These are phyloP conservation scores for Calephelis virginiensis DNA, from an alignment of 1,140 invertebrate genomes.

Conservation along the genomic window DNA sequence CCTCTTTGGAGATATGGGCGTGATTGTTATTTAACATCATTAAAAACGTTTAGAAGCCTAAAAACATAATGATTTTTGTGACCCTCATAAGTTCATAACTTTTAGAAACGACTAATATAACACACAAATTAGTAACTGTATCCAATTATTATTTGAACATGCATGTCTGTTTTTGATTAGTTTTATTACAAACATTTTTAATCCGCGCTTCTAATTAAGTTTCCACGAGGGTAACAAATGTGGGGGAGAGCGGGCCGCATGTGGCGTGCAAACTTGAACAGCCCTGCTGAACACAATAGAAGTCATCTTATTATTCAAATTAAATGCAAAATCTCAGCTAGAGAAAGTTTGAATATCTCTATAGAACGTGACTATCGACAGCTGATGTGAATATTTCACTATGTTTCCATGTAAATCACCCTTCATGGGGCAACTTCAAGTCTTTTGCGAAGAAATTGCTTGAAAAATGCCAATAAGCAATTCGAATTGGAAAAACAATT, in stretches of 20 bases:
- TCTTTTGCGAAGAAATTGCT: slow-evolving; percentile 43
- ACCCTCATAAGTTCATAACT: no score
- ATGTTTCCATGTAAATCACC: slow-evolving; percentile 65
- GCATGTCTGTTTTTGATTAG: background rate
- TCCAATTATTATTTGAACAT: background rate
- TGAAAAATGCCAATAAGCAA: slow-evolving; percentile 48
- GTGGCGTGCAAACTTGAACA: slow-evolving; percentile 33
- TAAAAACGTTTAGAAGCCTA: no score
- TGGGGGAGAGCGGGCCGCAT: background rate
- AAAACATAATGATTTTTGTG: no score
- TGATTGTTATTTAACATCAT: no score
- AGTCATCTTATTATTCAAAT: slow-evolving; percentile 61
- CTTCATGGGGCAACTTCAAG: slow-evolving; percentile 36
- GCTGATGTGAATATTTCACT: slow-evolving; percentile 69
- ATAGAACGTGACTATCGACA: slow-evolving; percentile 67
- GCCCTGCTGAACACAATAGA: slow-evolving; percentile 40
- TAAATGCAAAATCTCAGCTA: slow-evolving; percentile 53
- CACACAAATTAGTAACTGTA: background rate
- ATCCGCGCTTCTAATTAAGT: background rate
- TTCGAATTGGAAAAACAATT: slow-evolving; percentile 54
- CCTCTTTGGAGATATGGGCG: no score
- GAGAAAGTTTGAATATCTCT: slow-evolving; percentile 66
- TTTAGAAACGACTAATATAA: no score
- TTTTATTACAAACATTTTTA: background rate
- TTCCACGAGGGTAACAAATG: background rate